Evolutionary conservation across 2,888 invertebrate genomes (phyloP).

Genomic region (Oasisia sp.): DNA sequence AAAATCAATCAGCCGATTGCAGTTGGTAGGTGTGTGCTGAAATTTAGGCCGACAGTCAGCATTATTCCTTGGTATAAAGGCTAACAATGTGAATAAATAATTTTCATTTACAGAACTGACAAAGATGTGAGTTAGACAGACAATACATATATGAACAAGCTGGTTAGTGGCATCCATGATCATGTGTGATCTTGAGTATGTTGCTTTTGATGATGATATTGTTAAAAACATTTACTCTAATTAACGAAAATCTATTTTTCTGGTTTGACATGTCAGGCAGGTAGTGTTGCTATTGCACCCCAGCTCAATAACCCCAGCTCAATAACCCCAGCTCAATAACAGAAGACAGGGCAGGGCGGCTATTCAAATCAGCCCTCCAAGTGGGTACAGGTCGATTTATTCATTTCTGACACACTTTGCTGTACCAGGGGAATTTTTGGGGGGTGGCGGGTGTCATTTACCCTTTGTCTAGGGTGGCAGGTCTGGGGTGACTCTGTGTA

Average conservation of each 20-base stretch:
- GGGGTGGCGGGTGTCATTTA: background rate
- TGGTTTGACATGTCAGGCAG: no score
- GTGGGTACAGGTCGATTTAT: background rate
- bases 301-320: background rate
- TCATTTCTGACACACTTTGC: background rate
- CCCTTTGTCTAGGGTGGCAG: background rate
- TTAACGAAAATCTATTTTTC: no score
- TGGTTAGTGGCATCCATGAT: background rate
- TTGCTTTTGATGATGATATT: background rate
- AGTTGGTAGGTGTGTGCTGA: no score
- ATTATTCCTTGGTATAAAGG: no score
- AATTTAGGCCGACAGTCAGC: no score
- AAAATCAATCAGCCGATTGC: no score
- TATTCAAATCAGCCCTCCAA: background rate
- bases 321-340: background rate
- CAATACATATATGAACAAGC: background rate
- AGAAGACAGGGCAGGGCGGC: background rate
- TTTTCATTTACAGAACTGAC: no score
- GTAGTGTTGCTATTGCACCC: no score
- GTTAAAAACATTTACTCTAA: background rate
- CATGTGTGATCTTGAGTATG: background rate
- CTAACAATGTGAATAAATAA: no score
- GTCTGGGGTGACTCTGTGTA: conserved; percentile 3
- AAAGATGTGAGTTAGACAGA: no score
- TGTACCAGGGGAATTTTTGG: background rate